Evolutionary conservation across 2,797 vertebrate species (phyloP).

Genomic region (Anguilla obscura): DNA sequence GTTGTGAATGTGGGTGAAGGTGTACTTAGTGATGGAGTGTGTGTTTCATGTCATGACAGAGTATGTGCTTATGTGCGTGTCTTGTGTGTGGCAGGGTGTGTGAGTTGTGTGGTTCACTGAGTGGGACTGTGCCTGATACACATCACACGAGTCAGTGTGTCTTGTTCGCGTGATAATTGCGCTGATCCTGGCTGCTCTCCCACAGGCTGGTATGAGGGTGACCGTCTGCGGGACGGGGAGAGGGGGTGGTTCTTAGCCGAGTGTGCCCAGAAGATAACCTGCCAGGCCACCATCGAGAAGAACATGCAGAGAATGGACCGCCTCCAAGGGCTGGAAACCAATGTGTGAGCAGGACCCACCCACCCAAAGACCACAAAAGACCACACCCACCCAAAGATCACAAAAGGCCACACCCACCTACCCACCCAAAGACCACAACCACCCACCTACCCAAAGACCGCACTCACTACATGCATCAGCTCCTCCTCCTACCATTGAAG

Average conservation of each 20-base stretch:
- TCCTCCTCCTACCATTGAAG: background rate
- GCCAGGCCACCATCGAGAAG: slow-evolving; percentile 86
- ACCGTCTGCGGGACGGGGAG: slow-evolving; percentile 88
- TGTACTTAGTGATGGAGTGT: background rate
- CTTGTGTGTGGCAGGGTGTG: background rate
- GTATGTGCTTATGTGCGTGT: background rate
- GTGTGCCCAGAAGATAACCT: slow-evolving; percentile 87
- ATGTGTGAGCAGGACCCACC: slow-evolving; percentile 73
- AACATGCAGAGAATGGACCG: slow-evolving; percentile 97
- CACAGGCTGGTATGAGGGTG: slow-evolving; percentile 93
- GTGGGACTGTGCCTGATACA: background rate
- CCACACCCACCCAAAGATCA: background rate
- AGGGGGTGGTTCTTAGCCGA: slow-evolving; percentile 91
- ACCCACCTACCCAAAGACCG: background rate
- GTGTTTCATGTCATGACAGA: background rate
- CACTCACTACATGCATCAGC: background rate
- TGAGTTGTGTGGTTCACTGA: background rate
- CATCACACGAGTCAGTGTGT: background rate
- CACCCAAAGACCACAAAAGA: background rate
- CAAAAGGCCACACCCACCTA: background rate
- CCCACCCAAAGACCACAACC: background rate
- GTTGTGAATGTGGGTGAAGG: background rate
- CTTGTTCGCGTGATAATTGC: background rate
- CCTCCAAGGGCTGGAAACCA: slow-evolving; percentile 90
- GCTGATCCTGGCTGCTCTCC: background rate